Conservation (phyloP, 53 echinoderm and acorn worm genomes). For the Arbacia lixula region DNA sequence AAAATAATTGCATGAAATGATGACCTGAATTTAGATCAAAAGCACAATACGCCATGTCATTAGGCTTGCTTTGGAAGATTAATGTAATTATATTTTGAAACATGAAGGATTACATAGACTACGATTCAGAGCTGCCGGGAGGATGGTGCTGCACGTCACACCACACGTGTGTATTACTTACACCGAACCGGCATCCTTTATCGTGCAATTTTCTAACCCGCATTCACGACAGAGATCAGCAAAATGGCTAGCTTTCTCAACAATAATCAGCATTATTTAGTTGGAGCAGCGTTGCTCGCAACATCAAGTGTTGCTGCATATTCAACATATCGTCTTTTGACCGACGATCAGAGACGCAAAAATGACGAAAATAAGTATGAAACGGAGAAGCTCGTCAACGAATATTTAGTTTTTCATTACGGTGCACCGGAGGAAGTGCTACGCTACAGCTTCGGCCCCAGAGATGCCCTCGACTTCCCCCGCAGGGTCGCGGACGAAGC, state of each 20-base stretch:
- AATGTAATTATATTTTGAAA: too few species aligned
- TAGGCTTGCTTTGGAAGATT: too few species aligned
- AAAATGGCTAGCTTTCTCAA: slow-evolving; percentile 56
- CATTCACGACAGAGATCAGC: not conserved
- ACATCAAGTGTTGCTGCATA: slow-evolving; percentile 83
- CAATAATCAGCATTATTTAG: slow-evolving; percentile 62
- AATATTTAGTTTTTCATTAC: slow-evolving; percentile 92
- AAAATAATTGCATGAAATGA: too few species aligned
- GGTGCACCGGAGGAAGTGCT: slow-evolving; percentile 86
- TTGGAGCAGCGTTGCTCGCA: slow-evolving; percentile 76
- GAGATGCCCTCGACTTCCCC: slow-evolving; percentile 88
- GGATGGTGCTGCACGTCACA: too few species aligned
- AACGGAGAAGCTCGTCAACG: slow-evolving; percentile 87
- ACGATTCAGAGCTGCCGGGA: too few species aligned
- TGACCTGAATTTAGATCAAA: too few species aligned
- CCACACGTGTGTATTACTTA: not conserved
- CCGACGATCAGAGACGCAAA: slow-evolving; percentile 2
- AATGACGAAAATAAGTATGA: slow-evolving; percentile 79
- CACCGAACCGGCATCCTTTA: not conserved
- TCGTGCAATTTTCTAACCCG: not conserved
- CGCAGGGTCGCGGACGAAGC: slow-evolving; percentile 92
- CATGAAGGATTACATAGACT: too few species aligned
- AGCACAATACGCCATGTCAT: too few species aligned
- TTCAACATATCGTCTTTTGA: slow-evolving; percentile 76
- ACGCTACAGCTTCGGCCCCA: slow-evolving; percentile 88